Base-by-base conservation (phyloP, 2,113 vertebrate genomes). In the Fukomys damarensis region DNA sequence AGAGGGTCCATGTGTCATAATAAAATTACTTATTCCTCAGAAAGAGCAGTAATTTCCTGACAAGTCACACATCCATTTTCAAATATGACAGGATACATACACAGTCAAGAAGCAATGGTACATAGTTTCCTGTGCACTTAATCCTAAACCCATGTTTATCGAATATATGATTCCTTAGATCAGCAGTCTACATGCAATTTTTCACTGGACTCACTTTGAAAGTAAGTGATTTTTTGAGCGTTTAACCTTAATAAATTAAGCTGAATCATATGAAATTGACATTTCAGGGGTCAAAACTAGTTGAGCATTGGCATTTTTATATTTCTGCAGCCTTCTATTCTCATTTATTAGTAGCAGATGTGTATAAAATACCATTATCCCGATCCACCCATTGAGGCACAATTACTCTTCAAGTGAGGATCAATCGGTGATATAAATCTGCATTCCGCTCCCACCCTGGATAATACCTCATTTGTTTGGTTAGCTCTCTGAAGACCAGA, bases 1-100 rank as follows among this genome's bases (percentile, higher is more conserved):
- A 92, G 91, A 93, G 61, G n/a, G 49, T 79, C 66, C 43, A 26
- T 91, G 92, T 66, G 52, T 84, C 72, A 41, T 66, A 86, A 95
- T 80, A 93, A 74, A 91, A 77, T 91, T 83, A 90, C 94, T 94
- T 90, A 82, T 87, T 7, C 19, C n/a, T 13, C 19, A 94, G 91
- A 70, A 26, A 85, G 65, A 93, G 30, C 68, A 93, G 24, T 81
- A 35, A 43, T 83, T 81, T 74, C 79, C 12, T 65, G 91, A 61
- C 28, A 46, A 59, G 38, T 58, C 74, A 52, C 32, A 5, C 86
- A 88, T 56, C 79, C 58, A 3, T 80, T 72, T 80, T 96, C 65
- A 89, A 43, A 81, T 58, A 38, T 20, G 74, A 38, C 12, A 70
- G 35, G 19, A 84, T 38, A 66, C 12, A 56, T 24, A n/a, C 16